Base-by-base conservation (phyloP, 2,888 invertebrate genomes). In the Allygus modestus region DNA sequence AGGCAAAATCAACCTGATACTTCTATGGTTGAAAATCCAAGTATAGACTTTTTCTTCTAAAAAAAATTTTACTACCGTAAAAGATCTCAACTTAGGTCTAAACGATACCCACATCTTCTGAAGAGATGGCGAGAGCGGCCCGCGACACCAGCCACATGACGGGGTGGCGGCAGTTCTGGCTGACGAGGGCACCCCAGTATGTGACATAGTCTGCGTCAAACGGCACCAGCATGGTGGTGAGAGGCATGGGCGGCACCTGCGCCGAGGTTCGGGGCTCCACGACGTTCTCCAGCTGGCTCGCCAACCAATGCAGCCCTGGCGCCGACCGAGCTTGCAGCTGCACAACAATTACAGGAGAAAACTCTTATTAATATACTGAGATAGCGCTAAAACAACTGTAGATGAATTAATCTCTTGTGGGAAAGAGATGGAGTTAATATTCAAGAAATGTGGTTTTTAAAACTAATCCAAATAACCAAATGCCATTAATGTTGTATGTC, bases 81-180 rank as follows among this genome's bases (percentile, higher is more conserved):
- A n/a, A n/a, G n/a, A n/a, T n/a, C n/a, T n/a, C n/a, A n/a, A n/a
- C n/a, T n/a, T n/a, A n/a, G n/a, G n/a, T n/a, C n/a, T n/a, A 37
- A 17, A 15, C 15, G 46, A 15, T 54, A 43, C 43, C 77, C 89
- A 94, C 94, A 92, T 95, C 94, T 37, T 92, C 92, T 2, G 90
- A 88, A 4, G 93, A 92, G 37, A 94, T 92, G 86, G 91, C 92
- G 37, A 94, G 89, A 0, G 93, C 92, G 82, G 90, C 89, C 85
- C 94, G 91, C 0, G 93, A 92, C n/a, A 95, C 90, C 9, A 94
- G 86, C 95, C 95, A 95, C 28, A 93, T 89, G 33, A 94, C 91
- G 0, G 90, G 90, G 86, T 91, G 91, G 0, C 91, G 88, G 20
- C 92, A 92, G 4, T 89, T 89, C 0, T 89, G 89, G 0, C 92